Percentiles rank a stretch among this genome's conserved stretches.
These are phyloP conservation scores for Diaphora mendica DNA, from an alignment of 2,888 invertebrate genomes.

Conservation along the genomic window DNA sequence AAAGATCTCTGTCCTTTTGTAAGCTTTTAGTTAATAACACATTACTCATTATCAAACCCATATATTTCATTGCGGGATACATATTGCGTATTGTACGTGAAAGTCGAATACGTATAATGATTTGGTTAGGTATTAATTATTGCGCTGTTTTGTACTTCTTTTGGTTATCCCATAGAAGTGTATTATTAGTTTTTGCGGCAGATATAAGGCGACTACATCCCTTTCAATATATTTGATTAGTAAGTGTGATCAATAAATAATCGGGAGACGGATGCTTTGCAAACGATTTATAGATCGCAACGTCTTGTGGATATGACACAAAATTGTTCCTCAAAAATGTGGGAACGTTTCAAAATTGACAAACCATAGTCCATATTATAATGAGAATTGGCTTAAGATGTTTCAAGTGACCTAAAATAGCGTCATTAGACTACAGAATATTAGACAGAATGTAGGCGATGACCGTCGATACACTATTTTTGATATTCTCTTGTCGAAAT, in stretches of 20 bases:
- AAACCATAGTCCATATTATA: conserved; percentile 73
- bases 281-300: conserved; percentile 33
- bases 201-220: conserved; percentile 39
- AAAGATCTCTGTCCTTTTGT: conserved; percentile 72
- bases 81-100: conserved; percentile 28
- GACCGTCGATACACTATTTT: conserved; percentile 85
- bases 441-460: conserved; percentile 81
- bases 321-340: conserved; percentile 38
- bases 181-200: conserved; percentile 26
- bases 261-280: conserved; percentile 26
- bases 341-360: conserved; percentile 65
- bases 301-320: conserved; percentile 35
- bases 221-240: conserved; percentile 19
- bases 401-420: conserved; percentile 79
- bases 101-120: conserved; percentile 26
- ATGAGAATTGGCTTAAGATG: conserved; percentile 72
- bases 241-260: conserved; percentile 18
- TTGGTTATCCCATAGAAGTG: conserved; percentile 26
- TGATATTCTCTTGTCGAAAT: conserved; percentile 87
- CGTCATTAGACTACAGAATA: conserved; percentile 79
- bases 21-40: conserved; percentile 62
- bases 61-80: conserved; percentile 50
- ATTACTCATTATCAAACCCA: conserved; percentile 58
- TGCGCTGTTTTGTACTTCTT: conserved; percentile 27
- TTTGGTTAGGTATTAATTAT: conserved; percentile 33